phyloP scores from a whole-genome alignment of 2,888 invertebrate genomes.

The Corbicula japonica region DNA sequence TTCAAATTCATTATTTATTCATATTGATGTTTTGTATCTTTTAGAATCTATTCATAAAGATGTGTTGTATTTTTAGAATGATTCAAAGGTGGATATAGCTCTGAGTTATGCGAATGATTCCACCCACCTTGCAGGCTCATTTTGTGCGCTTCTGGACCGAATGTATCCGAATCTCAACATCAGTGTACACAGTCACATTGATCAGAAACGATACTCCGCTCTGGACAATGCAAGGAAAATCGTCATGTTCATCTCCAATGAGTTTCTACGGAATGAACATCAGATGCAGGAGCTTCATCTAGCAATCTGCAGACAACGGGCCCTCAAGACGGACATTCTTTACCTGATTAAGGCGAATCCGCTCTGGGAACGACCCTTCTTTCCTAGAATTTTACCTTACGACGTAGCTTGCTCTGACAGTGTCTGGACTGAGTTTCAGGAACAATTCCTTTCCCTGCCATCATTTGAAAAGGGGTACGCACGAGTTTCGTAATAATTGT shows the following conservation, averaged over 20 bases:
- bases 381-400: slow-evolving; percentile 69
- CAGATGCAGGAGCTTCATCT: slow-evolving; percentile 81
- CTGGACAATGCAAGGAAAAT: slow-evolving; percentile 77
- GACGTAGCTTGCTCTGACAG: slow-evolving; percentile 66
- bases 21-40: background rate
- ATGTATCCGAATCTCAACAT: slow-evolving; percentile 55
- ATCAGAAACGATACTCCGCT: slow-evolving; percentile 59
- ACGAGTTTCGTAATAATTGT: no score
- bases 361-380: slow-evolving; percentile 58
- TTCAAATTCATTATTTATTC: background rate
- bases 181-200: slow-evolving; percentile 55
- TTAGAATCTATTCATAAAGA: background rate
- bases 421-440: slow-evolving; percentile 59
- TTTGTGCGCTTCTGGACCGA: slow-evolving; percentile 51
- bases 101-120: slow-evolving; percentile 60
- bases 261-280: slow-evolving; percentile 72
- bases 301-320: slow-evolving; percentile 77
- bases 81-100: slow-evolving; percentile 43
- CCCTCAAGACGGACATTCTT: slow-evolving; percentile 57
- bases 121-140: slow-evolving; percentile 48
- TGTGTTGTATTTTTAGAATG: background rate
- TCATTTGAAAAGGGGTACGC: background rate
- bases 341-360: slow-evolving; percentile 69
- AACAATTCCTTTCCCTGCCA: slow-evolving; percentile 5
- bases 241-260: slow-evolving; percentile 78